phyloP scores from a whole-genome alignment of 2,113 vertebrate genomes.

The Lepus europaeus region DNA sequence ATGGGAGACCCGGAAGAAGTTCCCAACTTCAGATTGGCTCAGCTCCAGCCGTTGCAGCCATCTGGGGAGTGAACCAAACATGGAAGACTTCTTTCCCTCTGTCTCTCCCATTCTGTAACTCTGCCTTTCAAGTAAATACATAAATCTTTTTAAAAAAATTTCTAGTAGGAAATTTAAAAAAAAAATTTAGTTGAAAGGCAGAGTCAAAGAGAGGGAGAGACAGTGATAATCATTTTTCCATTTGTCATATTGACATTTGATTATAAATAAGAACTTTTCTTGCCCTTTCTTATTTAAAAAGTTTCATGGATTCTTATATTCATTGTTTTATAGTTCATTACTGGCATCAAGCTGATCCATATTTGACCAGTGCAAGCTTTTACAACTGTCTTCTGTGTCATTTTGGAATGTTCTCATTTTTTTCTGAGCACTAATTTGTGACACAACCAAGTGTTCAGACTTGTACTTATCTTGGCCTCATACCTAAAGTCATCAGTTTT shows the following conservation, averaged over 20 bases:
- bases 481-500: not conserved
- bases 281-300: not conserved
- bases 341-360: not conserved
- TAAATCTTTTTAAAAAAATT: too few species aligned
- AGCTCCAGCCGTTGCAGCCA: too few species aligned
- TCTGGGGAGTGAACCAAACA: too few species aligned
- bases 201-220: not conserved
- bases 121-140: too few species aligned
- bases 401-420: not conserved
- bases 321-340: not conserved
- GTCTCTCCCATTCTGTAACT: too few species aligned
- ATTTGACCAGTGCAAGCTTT: not conserved
- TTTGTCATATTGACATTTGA: not conserved
- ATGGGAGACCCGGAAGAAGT: too few species aligned
- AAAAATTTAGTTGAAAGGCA: too few species aligned
- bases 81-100: too few species aligned
- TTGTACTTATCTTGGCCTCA: not conserved
- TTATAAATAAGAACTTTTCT: constrained; percentile 38
- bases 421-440: not conserved
- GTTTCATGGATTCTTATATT: not conserved
- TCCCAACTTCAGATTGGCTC: too few species aligned
- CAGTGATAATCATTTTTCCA: not conserved
- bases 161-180: too few species aligned
- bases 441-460: not conserved
- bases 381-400: not conserved